Evolutionary conservation across 2,888 invertebrate genomes (phyloP).

Genomic region (Cheiracanthium punctorium): DNA sequence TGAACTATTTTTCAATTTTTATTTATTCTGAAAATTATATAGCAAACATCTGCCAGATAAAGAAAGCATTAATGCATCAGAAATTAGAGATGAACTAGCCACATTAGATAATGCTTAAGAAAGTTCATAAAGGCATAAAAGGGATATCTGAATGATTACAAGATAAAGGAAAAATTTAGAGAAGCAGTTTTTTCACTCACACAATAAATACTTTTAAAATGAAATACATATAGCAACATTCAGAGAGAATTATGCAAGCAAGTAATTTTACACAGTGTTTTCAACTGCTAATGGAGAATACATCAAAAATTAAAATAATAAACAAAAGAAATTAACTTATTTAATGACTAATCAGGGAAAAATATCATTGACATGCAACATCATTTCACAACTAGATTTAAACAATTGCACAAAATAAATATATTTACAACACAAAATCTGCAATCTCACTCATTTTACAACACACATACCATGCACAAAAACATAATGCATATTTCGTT

Average conservation of each 20-base stretch:
- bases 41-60: too few relatives aligned
- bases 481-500: neutral
- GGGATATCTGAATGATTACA: neutral
- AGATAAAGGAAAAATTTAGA: slow-evolving; percentile 11
- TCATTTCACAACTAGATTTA: neutral
- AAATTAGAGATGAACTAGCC: neutral
- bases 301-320: neutral
- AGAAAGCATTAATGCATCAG: neutral
- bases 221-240: neutral
- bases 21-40: too few relatives aligned
- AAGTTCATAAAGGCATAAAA: neutral
- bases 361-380: neutral
- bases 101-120: neutral
- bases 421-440: neutral
- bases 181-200: slow-evolving; percentile 46
- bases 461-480: neutral
- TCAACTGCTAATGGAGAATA: neutral
- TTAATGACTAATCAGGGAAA: neutral
- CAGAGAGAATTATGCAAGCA: slow-evolving; percentile 1
- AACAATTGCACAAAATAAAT: neutral
- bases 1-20: too few relatives aligned
- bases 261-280: neutral
- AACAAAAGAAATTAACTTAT: neutral
- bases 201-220: neutral
- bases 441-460: neutral